Percentiles rank a stretch among this genome's conserved stretches.
Conservation (phyloP, 2,113 vertebrate species). For the Brachypteracias leptosomus region DNA sequence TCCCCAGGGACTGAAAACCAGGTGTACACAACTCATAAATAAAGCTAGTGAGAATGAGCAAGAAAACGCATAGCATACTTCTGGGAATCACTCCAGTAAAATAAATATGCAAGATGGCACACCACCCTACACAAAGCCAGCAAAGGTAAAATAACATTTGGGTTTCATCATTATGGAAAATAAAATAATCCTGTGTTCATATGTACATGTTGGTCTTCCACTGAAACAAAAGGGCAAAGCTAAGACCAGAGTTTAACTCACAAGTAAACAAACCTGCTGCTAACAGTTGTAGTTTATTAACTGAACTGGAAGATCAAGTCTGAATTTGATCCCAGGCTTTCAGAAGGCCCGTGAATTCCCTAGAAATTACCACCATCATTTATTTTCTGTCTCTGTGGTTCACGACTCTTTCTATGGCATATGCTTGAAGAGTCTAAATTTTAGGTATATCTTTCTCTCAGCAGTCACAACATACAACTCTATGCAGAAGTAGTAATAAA, state of each 20-base stretch:
- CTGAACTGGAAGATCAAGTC: background rate
- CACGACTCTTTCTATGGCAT: background rate
- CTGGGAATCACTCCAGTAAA: slow-evolving; percentile 61
- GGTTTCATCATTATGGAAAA: slow-evolving; percentile 40
- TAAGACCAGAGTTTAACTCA: background rate
- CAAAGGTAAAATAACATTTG: slow-evolving; percentile 53
- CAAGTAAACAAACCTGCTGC: background rate
- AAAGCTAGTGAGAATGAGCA: slow-evolving; percentile 38
- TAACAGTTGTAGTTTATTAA: background rate
- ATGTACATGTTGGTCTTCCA: background rate
- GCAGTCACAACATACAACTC: background rate
- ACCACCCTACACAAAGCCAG: slow-evolving; percentile 52
- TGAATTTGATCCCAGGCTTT: background rate
- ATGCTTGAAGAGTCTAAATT: background rate
- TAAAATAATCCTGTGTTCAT: slow-evolving; percentile 9
- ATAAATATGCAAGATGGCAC: slow-evolving; percentile 62
- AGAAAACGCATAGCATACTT: slow-evolving; percentile 44
- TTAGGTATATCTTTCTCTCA: background rate
- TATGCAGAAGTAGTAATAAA: background rate
- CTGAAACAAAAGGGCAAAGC: slow-evolving; percentile 23
- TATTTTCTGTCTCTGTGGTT: background rate
- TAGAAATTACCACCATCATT: background rate
- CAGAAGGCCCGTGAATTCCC: background rate
- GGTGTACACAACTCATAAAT: slow-evolving; percentile 41
- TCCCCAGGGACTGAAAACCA: slow-evolving; percentile 18